Evolutionary conservation across 2,797 vertebrate genomes (phyloP).

Genomic region (Cephalopachus bancanus): DNA sequence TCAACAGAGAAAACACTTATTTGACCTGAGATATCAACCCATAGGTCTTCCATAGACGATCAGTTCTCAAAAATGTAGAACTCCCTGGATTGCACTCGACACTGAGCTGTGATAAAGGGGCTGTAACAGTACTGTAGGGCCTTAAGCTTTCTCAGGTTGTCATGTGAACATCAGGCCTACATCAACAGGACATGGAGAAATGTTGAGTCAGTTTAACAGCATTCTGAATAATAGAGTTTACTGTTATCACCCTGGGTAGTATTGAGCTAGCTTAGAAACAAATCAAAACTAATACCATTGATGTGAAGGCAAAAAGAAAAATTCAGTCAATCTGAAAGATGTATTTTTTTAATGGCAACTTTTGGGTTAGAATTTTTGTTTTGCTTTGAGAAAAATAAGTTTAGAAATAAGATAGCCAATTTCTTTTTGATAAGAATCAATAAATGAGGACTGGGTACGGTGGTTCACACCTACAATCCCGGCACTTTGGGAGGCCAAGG

Average conservation of each 20-base stretch:
- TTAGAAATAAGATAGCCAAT: constrained; percentile 23
- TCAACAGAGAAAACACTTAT: constrained; percentile 40
- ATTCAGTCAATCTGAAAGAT: background rate
- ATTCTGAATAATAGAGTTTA: background rate
- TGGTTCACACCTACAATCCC: too few species aligned
- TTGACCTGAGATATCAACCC: constrained; percentile 58
- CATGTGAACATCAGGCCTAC: background rate
- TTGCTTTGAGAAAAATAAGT: constrained; percentile 13
- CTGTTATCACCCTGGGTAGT: background rate
- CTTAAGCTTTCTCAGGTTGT: background rate
- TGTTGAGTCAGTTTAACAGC: background rate
- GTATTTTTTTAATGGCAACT: background rate
- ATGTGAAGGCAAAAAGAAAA: constrained; percentile 34
- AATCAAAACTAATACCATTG: background rate
- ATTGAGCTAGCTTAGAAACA: background rate
- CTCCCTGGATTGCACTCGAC: background rate
- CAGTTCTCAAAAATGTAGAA: background rate
- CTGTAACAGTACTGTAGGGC: background rate
- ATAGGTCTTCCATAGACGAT: background rate
- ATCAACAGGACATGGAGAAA: background rate
- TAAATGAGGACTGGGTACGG: too few species aligned
- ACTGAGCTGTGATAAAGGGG: background rate
- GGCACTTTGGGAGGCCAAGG: too few species aligned
- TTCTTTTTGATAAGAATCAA: background rate
- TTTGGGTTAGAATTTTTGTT: constrained; percentile 25